Base-by-base conservation (phyloP, 2,888 invertebrate species). In the Cistogaster globosa region DNA sequence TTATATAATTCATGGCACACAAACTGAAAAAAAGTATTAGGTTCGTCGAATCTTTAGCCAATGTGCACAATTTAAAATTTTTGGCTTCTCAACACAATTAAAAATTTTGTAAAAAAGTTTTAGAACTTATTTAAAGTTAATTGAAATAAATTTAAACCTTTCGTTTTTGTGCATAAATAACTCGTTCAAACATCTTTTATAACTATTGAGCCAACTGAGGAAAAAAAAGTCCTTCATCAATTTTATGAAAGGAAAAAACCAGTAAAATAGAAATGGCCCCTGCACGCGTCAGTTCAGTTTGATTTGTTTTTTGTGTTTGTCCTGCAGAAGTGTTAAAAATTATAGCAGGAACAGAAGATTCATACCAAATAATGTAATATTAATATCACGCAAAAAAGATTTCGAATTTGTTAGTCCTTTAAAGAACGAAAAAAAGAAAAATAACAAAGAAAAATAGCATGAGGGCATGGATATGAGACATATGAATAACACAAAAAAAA, bases 141-240 rank as follows among this genome's bases (percentile, higher is more conserved):
- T 65, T 32, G 22, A 55, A 75, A 26, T 16, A 45, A 53, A n/a
- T 22, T 53, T 18, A 14, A 48, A 57, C 45, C 45, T 48, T 48
- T 48, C 16, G 45, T 48, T n/a, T 12, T 48, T 48, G n/a, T 48
- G 16, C 1, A 48, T 42, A 42, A 42, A 42, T 42, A 48, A 16
- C 6, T 16, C 45, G n/a, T 14, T 4, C 58, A 48, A 75, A 55
- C 68, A 51, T 68, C 68, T 58, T 18, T 55, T 14, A 65, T 51
- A 63, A 76, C 69, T 71, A 58, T 79, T 75, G 45, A 71, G 62
- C 55, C 72, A 80, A 48, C 22, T 62, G 55, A 32, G 11, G 57
- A 62, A 74, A 38, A 26, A 58, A 62, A 58, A 67, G 51, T 76
- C 71, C 75, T 71, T 79, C 71, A 45, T 84, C 79, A 84, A 80